phyloP scores from a whole-genome alignment of 2,113 vertebrate genomes.

The Actinemys pallida region DNA sequence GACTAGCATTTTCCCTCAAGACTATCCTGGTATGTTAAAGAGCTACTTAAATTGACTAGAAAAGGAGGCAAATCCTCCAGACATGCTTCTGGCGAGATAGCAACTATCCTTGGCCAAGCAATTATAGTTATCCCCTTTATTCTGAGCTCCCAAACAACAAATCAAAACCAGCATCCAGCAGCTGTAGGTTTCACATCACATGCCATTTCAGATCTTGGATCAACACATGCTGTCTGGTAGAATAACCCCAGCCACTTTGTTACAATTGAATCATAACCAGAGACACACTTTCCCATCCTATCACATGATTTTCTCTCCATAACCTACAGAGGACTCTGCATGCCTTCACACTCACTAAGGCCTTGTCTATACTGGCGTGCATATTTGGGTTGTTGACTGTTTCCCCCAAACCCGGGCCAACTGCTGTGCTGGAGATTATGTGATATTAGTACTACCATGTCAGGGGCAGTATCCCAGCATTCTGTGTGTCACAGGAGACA shows the following conservation, averaged over 20 bases:
- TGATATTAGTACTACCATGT: background rate
- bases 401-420: background rate
- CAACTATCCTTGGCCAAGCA: background rate
- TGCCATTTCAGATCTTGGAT: background rate
- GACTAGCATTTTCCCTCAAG: background rate
- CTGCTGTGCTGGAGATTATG: background rate
- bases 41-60: background rate
- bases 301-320: background rate
- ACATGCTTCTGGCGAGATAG: background rate
- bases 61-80: background rate
- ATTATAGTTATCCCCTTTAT: background rate
- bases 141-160: background rate
- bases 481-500: background rate
- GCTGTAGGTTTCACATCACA: background rate
- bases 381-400: background rate
- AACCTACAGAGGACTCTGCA: background rate
- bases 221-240: background rate
- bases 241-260: background rate
- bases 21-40: background rate
- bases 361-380: background rate
- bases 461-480: background rate
- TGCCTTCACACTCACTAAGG: background rate
- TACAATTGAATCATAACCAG: background rate
- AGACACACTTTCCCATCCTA: background rate
- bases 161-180: background rate